A percentile compares a stretch with the other conserved stretches of the same genome.
Conservation (phyloP, 2,113 vertebrate species). For the Amia ocellicauda region DNA sequence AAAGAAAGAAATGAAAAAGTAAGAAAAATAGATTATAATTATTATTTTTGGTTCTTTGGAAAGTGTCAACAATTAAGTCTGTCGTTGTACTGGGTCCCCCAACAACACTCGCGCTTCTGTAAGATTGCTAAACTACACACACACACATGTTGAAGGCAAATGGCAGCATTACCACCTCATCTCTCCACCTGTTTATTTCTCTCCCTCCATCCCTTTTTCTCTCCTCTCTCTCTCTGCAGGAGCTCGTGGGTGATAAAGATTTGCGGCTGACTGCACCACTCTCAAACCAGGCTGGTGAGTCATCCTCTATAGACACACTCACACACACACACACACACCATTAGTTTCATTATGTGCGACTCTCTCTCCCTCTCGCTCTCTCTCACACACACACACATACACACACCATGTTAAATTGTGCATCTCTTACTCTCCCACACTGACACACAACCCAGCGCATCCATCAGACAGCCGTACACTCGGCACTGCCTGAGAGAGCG, state of each 20-base stretch:
- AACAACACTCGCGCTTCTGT: too few relatives aligned
- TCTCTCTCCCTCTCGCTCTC: slow-evolving; percentile 5
- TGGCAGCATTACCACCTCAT: slow-evolving; percentile 10
- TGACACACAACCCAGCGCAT: too few relatives aligned
- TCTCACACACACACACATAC: slow-evolving; percentile 10
- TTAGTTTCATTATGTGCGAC: not conserved
- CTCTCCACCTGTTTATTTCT: slow-evolving; percentile 5
- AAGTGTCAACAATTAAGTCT: too few relatives aligned
- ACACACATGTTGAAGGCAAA: too few relatives aligned
- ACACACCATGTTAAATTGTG: slow-evolving; percentile 16
- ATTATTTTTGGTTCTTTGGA: too few relatives aligned
- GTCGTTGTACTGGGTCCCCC: too few relatives aligned
- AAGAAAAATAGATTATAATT: too few relatives aligned
- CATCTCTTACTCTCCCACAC: slow-evolving; percentile 7
- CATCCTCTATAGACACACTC: slow-evolving; percentile 39
- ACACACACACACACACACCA: slow-evolving; percentile 11
- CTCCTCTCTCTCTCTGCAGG: slow-evolving; percentile 16
- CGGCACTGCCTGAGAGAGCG: too few relatives aligned
- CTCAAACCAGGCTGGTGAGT: slow-evolving; percentile 44
- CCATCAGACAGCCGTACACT: too few relatives aligned
- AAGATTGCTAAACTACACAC: too few relatives aligned
- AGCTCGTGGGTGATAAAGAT: slow-evolving; percentile 24
- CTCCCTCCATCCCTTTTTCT: slow-evolving; percentile 1
- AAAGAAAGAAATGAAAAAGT: too few relatives aligned
- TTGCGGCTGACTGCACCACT: slow-evolving; percentile 40